Conservation (phyloP, 2,113 vertebrate species). For the Hippoglossus stenolepis region DNA sequence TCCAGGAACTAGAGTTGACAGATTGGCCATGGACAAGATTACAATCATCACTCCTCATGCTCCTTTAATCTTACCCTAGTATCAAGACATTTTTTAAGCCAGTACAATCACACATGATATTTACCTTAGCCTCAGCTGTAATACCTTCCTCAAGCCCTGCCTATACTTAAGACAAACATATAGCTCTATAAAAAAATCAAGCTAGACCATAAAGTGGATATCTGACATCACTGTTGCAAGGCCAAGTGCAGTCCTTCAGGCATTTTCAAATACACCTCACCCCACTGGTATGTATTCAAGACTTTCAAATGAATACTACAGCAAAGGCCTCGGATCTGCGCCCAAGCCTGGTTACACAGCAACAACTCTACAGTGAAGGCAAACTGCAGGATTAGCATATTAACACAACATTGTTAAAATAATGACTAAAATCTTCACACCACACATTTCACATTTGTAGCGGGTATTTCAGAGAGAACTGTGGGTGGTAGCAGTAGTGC, state of each 20-base stretch:
- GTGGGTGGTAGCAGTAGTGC: constrained; percentile 63
- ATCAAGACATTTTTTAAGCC: constrained; percentile 24
- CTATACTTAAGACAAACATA: constrained; percentile 45
- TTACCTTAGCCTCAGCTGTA: constrained; percentile 33
- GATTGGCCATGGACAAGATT: constrained; percentile 48
- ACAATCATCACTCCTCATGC: constrained; percentile 43
- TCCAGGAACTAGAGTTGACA: constrained; percentile 33
- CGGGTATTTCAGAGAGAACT: constrained; percentile 56
- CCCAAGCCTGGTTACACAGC: constrained; percentile 3
- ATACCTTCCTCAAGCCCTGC: constrained; percentile 13
- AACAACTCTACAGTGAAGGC: constrained; percentile 7
- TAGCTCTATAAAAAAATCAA: constrained; percentile 54
- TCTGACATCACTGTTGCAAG: constrained; percentile 45
- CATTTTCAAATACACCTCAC: constrained; percentile 59
- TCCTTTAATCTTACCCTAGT: constrained; percentile 40
- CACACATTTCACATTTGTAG: constrained; percentile 41
- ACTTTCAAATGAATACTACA: constrained; percentile 24
- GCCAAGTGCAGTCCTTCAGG: constrained; percentile 46
- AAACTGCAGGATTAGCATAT: not conserved
- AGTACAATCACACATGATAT: constrained; percentile 25
- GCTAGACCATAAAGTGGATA: constrained; percentile 47
- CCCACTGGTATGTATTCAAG: constrained; percentile 58
- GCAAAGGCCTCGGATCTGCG: constrained; percentile 18
- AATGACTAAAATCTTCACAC: not conserved
- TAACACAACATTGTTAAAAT: not conserved